A percentile compares a stretch with the other conserved stretches of the same genome.
phyloP scores from a whole-genome alignment of 2,888 invertebrate species.

The Phyllotreta cruciferae region DNA sequence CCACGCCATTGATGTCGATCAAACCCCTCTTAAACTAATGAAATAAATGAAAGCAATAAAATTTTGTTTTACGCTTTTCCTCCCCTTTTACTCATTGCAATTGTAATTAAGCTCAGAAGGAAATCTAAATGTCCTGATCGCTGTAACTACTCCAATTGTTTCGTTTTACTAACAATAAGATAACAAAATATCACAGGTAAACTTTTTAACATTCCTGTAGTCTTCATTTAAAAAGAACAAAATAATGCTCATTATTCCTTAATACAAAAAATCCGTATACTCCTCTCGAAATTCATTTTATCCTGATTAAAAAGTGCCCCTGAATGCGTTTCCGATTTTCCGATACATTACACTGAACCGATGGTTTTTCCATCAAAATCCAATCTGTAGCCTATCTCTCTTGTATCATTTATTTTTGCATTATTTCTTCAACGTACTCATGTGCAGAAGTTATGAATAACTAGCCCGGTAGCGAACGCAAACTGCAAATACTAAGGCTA shows the following conservation, averaged over 20 bases:
- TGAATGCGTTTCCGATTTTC: conserved; percentile 24
- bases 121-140: too few relatives aligned
- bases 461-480: background rate
- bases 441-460: background rate
- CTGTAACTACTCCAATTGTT: too few relatives aligned
- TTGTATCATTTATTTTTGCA: conserved; percentile 6
- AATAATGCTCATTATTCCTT: conserved; percentile 1
- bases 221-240: background rate
- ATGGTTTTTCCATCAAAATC: conserved; percentile 27
- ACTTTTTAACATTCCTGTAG: background rate
- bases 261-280: background rate
- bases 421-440: conserved; percentile 1
- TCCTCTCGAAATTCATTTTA: background rate
- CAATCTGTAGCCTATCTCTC: conserved; percentile 22
- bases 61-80: conserved; percentile 11
- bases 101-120: background rate
- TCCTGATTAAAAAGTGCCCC: conserved; percentile 16
- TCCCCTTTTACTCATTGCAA: background rate
- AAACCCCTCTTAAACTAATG: too few relatives aligned
- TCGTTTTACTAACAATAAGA: too few relatives aligned
- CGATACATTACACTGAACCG: conserved; percentile 21
- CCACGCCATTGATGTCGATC: too few relatives aligned
- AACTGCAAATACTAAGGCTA: too few relatives aligned
- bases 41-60: conserved; percentile 10
- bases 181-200: too few relatives aligned